Evolutionary conservation across 2,113 vertebrate genomes (phyloP).

Genomic region (Saguinus midas): DNA sequence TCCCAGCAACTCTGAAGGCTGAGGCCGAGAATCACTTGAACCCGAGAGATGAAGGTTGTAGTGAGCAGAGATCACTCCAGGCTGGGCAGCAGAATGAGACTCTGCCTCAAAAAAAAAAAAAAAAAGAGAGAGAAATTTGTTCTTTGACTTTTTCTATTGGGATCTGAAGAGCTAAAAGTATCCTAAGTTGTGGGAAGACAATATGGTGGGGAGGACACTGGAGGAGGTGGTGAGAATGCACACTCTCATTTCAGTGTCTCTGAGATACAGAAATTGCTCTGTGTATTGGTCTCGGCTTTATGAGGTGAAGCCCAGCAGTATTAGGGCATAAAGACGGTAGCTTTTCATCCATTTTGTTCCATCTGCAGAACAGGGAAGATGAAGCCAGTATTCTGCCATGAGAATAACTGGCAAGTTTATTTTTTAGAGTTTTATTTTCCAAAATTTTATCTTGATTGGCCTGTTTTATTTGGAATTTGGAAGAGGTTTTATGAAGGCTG

Average conservation of each 20-base stretch:
- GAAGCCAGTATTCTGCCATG: neutral
- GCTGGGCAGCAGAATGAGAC: too few relatives aligned
- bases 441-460: neutral
- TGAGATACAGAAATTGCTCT: neutral
- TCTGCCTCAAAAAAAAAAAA: too few relatives aligned
- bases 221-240: neutral
- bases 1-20: too few relatives aligned
- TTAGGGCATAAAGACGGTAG: rapidly evolving
- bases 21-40: too few relatives aligned
- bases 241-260: neutral
- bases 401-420: neutral
- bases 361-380: neutral
- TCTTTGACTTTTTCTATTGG: neutral
- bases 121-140: too few relatives aligned
- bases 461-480: neutral
- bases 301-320: neutral
- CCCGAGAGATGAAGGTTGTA: too few relatives aligned
- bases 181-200: neutral
- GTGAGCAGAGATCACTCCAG: too few relatives aligned
- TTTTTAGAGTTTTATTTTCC: neutral
- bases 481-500: neutral
- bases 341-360: neutral
- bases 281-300: neutral
- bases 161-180: neutral
- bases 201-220: rapidly evolving